Conservation (phyloP, 2,888 invertebrate species). For the Operophtera brumata region DNA sequence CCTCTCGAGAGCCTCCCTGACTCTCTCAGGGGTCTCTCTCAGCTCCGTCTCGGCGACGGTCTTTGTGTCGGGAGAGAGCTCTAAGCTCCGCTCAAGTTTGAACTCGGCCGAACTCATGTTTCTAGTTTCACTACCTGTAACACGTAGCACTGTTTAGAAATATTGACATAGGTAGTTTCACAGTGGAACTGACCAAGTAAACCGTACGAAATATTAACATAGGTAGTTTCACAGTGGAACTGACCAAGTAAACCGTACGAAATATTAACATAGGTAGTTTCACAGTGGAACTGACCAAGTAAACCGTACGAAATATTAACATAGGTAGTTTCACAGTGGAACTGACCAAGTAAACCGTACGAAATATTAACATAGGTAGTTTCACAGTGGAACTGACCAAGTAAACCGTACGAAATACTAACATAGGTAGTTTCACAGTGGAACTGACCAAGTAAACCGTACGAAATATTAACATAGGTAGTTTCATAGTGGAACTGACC, state of each 20-base stretch:
- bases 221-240: conserved; percentile 10
- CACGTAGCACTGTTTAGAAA: conserved; percentile 13
- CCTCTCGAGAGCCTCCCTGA: conserved; percentile 80
- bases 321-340: conserved; percentile 8
- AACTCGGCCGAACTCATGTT: conserved; percentile 73
- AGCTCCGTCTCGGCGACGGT: conserved; percentile 83
- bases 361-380: conserved; percentile 8
- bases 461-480: conserved; percentile 4
- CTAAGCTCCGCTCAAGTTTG: conserved; percentile 80
- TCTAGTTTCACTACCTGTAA: conserved; percentile 44
- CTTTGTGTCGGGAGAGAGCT: conserved; percentile 79
- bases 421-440: conserved; percentile 9
- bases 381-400: conserved; percentile 8
- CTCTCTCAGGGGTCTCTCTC: conserved; percentile 86
- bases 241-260: conserved; percentile 2
- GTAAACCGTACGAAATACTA: conserved; percentile 1
- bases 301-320: conserved; percentile 2
- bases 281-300: conserved; percentile 4
- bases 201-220: background rate
- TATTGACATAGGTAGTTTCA: conserved; percentile 9
- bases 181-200: conserved; percentile 4
- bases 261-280: conserved; percentile 9
- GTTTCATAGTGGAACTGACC: conserved; percentile 10
- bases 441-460: conserved; percentile 2
- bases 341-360: conserved; percentile 1